Percentiles rank a stretch among this genome's conserved stretches.
Conservation (phyloP, 2,113 vertebrate genomes). For the Panthera tigris region DNA sequence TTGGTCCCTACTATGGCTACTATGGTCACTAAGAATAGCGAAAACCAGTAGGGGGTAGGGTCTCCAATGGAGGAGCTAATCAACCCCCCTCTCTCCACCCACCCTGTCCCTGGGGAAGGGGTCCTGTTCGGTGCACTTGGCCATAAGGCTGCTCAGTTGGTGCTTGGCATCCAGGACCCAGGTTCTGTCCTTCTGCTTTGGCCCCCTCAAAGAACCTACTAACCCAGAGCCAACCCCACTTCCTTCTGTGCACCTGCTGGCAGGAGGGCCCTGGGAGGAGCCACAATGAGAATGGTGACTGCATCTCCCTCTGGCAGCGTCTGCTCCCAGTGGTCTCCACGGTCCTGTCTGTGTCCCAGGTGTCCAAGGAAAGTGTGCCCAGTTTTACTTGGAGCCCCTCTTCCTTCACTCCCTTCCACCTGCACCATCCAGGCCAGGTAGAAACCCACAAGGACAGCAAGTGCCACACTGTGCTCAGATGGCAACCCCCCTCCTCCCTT, state of each 20-base stretch:
- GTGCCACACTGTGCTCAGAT: not conserved
- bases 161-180: not conserved
- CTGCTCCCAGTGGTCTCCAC: not conserved
- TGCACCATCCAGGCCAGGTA: not conserved
- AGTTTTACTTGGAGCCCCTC: not conserved
- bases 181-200: not conserved
- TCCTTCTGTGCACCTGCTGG: not conserved
- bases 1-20: not conserved
- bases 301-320: not conserved
- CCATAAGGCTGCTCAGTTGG: not conserved
- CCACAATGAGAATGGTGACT: not conserved
- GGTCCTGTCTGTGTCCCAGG: not conserved
- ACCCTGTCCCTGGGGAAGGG: not conserved
- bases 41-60: not conserved
- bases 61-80: not conserved
- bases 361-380: not conserved
- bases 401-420: not conserved
- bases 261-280: not conserved
- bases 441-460: not conserved
- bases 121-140: no score
- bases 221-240: not conserved
- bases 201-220: not conserved
- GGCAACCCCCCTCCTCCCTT: not conserved
- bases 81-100: no score
- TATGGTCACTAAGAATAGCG: not conserved